Percentiles rank a stretch among this genome's conserved stretches.
Conservation (phyloP, 2,113 vertebrate species). For the Myotis brandtii region DNA sequence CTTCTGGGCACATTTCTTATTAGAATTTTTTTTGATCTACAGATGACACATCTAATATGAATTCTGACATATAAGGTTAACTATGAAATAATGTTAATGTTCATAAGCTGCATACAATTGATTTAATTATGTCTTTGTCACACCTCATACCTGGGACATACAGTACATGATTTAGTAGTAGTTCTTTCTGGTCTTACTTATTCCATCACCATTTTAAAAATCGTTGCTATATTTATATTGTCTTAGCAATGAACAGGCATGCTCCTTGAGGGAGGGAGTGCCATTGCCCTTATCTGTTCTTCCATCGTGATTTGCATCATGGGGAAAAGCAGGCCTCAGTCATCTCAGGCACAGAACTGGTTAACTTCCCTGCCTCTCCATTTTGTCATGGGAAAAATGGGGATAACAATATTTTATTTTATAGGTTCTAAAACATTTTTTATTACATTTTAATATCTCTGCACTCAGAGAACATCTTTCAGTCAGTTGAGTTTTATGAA, state of each 20-base stretch:
- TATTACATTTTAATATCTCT: not conserved
- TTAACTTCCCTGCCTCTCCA: not conserved
- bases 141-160: not conserved
- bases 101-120: not conserved
- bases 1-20: not conserved
- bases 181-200: not conserved
- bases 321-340: not conserved
- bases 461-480: not conserved
- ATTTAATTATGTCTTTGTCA: constrained; percentile 21
- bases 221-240: not conserved
- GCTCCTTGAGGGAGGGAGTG: not conserved
- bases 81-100: constrained; percentile 34
- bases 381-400: constrained; percentile 24
- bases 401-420: not conserved
- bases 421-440: not conserved
- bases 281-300: not conserved
- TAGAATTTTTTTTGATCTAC: not conserved
- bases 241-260: not conserved
- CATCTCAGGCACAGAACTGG: not conserved
- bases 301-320: not conserved
- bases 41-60: not conserved
- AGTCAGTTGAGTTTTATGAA: not conserved
- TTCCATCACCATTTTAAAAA: not conserved
- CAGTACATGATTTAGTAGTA: not conserved
- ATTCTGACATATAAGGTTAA: not conserved